Evolutionary conservation across 2,797 vertebrate genomes (phyloP), one percentile per base, ranked within the genome.

Genomic region (Zalophus californianus): DNA sequence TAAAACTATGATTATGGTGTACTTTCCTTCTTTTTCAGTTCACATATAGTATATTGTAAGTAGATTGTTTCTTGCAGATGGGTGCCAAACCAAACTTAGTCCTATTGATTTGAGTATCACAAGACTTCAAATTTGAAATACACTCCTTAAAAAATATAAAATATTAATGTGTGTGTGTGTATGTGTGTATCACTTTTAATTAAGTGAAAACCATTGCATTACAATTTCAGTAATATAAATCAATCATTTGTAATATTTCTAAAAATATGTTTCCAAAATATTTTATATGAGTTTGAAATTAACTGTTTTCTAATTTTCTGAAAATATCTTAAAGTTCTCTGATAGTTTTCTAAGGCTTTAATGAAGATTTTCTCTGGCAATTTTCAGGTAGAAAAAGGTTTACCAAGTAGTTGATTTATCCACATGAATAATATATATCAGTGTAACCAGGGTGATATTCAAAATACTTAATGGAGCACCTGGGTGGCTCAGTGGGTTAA

Each of bases 61-160:
- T 82, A 10, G 11, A 56, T 29, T 41, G 5, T 62, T 72, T 95
- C 21, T 89, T 93, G 3, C 21, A 92, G 35, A 50, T 27, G 2
- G 1, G 20, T 56, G 16, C 29, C 68, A 18, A 90, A 80, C 35
- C 16, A 90, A 64, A 32, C 3, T 35, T 16, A 80, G 23, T 79
- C 4, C 12, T 44, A 3, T 56, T 79, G 12, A 83, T 62, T 62
- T 94, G 32, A 80, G 77, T 4, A 64, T 32, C 52, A 80, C 44
- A 86, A 95, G 56, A 52, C 4, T 77, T 88, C 54, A 77, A 89
- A 41, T 91, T 48, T 64, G 16, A 84, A 95, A 93, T 73, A 38
- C 2, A 48, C 5, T 44, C 3, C 18, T 25, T 32, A 21, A 85
- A 72, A 72, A 80, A 79, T 1, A 56, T 18, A 32, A 11, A 7